Conservation (phyloP, 2,113 vertebrate genomes). For the Hiodon alosoides region DNA sequence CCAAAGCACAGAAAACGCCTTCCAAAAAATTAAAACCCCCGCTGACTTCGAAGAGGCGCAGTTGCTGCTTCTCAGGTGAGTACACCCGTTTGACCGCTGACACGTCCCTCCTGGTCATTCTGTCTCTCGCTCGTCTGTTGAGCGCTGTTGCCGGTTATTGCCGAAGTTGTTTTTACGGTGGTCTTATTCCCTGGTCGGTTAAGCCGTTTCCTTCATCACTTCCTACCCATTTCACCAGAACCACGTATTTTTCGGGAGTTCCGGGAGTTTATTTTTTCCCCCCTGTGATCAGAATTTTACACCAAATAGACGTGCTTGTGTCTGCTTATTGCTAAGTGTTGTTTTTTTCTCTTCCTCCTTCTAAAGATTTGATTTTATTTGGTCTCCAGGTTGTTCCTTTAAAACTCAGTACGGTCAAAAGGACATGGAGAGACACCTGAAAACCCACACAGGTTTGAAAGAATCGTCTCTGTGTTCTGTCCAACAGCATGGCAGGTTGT, state of each 20-base stretch:
- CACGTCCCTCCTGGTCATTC: neutral
- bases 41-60: constrained; percentile 74
- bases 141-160: constrained; percentile 22
- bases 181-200: neutral
- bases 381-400: constrained; percentile 82
- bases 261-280: too few relatives aligned
- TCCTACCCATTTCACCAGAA: too few relatives aligned
- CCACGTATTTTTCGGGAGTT: too few relatives aligned
- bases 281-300: neutral
- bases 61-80: constrained; percentile 85
- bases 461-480: neutral
- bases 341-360: too few relatives aligned
- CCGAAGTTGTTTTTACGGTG: neutral
- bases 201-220: neutral
- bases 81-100: neutral
- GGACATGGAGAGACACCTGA: constrained; percentile 93
- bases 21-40: constrained; percentile 70
- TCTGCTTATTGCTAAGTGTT: too few relatives aligned
- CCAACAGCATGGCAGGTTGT: too few relatives aligned
- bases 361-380: neutral
- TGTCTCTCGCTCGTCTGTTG: neutral
- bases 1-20: constrained; percentile 70
- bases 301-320: neutral
- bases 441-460: constrained; percentile 87
- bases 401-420: constrained; percentile 97